Conservation (phyloP, 2,888 invertebrate genomes). For the Athripsodes cinereus region DNA sequence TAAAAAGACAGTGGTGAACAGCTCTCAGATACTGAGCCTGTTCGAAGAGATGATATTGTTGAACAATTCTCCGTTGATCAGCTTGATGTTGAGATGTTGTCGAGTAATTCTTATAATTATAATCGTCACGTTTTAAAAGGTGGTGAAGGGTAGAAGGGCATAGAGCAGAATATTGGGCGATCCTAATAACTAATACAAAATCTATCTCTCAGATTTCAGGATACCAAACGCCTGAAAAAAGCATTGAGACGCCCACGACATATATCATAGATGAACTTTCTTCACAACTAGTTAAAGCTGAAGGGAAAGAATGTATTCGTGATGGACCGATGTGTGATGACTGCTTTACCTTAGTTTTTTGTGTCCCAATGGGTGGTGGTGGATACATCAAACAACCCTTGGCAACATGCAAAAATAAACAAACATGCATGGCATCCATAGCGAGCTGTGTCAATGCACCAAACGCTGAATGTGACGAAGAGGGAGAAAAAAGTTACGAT, state of each 20-base stretch:
- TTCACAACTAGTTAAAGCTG: background rate
- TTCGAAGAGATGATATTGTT: too few relatives aligned
- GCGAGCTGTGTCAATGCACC: conserved; percentile 9
- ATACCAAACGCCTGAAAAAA: background rate
- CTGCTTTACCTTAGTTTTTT: background rate
- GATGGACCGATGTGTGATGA: background rate
- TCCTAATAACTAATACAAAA: too few relatives aligned
- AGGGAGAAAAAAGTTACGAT: background rate
- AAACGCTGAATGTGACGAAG: conserved; percentile 13
- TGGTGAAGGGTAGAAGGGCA: too few relatives aligned
- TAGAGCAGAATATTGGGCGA: too few relatives aligned
- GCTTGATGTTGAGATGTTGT: too few relatives aligned
- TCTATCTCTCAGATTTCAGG: background rate
- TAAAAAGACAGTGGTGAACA: too few relatives aligned
- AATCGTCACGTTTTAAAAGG: too few relatives aligned
- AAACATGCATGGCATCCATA: conserved; percentile 12
- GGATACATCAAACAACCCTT: too few relatives aligned
- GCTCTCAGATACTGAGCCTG: too few relatives aligned
- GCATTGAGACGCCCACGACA: background rate
- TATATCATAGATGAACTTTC: background rate
- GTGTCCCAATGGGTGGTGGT: background rate
- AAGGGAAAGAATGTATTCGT: background rate
- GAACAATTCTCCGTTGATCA: too few relatives aligned
- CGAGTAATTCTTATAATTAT: too few relatives aligned
- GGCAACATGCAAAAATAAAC: too few relatives aligned